phyloP scores from a whole-genome alignment of 2,888 invertebrate genomes.

The Drosophila cracens region DNA sequence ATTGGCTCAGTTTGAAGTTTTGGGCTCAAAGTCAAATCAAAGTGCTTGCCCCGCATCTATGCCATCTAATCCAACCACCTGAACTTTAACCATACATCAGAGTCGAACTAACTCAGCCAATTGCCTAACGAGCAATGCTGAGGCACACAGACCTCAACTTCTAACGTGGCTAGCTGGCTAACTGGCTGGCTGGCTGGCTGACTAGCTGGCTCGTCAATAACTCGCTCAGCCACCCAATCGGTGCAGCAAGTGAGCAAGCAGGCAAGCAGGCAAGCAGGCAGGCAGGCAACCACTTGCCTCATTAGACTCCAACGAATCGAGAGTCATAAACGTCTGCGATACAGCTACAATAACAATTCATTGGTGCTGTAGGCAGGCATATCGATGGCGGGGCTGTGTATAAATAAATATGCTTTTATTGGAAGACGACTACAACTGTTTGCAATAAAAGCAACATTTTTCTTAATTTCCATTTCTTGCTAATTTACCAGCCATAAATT shows the following conservation, averaged over 20 bases:
- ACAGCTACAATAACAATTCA: conserved; percentile 63
- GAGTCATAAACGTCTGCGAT: conserved; percentile 70
- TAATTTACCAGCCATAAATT: conserved; percentile 80
- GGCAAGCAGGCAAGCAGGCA: background rate
- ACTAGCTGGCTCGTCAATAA: conserved; percentile 44
- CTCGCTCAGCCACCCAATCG: conserved; percentile 51
- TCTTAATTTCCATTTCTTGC: conserved; percentile 81
- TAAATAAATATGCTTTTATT: conserved; percentile 78
- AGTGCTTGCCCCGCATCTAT: conserved; percentile 58
- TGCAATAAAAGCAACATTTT: conserved; percentile 80
- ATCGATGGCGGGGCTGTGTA: conserved; percentile 46
- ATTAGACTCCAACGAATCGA: conserved; percentile 76
- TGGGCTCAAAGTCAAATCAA: conserved; percentile 75
- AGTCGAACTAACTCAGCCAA: conserved; percentile 32
- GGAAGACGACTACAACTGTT: conserved; percentile 81
- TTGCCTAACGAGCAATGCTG: conserved; percentile 5
- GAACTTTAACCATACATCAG: conserved; percentile 55
- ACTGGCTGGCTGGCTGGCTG: conserved; percentile 6
- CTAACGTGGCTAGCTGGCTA: conserved; percentile 2
- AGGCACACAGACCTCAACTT: background rate
- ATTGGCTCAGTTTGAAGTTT: conserved; percentile 48
- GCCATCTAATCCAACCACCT: conserved; percentile 55
- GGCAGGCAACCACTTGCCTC: conserved; percentile 62
- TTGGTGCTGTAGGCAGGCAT: conserved; percentile 33
- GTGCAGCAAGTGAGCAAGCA: conserved; percentile 31